Evolutionary conservation across 2,113 vertebrate species (phyloP).

Genomic region (Indicator maculatus): DNA sequence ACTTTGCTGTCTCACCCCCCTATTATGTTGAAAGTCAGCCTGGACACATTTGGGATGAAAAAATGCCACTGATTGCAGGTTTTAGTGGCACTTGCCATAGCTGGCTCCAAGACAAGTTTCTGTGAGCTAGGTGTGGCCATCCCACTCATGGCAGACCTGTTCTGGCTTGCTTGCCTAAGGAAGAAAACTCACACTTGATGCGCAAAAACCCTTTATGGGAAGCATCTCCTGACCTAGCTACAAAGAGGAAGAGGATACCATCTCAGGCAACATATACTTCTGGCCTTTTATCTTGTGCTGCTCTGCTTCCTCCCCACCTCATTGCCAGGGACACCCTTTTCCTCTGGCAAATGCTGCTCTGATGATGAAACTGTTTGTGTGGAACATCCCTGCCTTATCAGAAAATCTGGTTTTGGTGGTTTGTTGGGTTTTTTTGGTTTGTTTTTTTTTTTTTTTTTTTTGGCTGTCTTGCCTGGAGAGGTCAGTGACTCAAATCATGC

Average conservation of each 20-base stretch:
- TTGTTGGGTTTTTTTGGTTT: background rate
- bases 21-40: background rate
- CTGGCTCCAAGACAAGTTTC: slow-evolving; percentile 37
- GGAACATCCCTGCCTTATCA: background rate
- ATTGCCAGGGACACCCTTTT: background rate
- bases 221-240: background rate
- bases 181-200: background rate
- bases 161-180: background rate
- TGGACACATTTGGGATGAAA: background rate
- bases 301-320: background rate
- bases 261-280: background rate
- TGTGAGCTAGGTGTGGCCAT: slow-evolving; percentile 42
- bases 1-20: background rate
- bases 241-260: background rate
- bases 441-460: background rate
- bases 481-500: background rate
- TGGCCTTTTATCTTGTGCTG: background rate
- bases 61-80: background rate
- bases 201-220: background rate
- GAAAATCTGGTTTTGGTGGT: background rate
- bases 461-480: background rate
- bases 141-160: slow-evolving; percentile 11
- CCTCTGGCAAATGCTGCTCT: background rate
- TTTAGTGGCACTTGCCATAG: background rate
- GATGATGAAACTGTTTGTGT: background rate